Base-by-base conservation (phyloP, 1,140 invertebrate genomes). In the Zaprionus lachaisei region DNA sequence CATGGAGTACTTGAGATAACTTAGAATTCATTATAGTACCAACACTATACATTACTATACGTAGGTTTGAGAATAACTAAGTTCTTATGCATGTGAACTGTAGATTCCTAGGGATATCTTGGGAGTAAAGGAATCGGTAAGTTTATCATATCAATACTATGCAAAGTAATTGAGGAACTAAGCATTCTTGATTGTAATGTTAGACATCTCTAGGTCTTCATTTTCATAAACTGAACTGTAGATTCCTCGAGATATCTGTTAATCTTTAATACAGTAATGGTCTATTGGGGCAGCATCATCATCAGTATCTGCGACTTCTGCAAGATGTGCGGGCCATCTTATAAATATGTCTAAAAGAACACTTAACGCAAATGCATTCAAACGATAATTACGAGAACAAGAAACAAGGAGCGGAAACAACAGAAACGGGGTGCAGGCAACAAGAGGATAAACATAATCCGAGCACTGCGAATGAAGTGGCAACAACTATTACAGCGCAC, bases 331-430 rank as follows among this genome's bases (percentile, higher is more conserved):
- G 74, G 68, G 34, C 72, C 79, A 91, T 90, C 82, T 82, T 85
- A 90, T 90, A 90, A 90, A 90, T 66, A 90, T 90, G 86, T 90
- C 85, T 90, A 90, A 85, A 91, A 90, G 85, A 72, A 90, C 85
- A 90, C 85, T 90, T 90, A 90, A 82, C 70, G 70, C 82, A 85
- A 90, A 90, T 82, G 85, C 86, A 72, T 78, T 89, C 81, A 85
- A 85, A 90, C 80, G 85, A 90, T 90, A 90, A 90, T 90, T 90
- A 90, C 82, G 78, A 26, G 31, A 54, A 34, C 38, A 20, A 58
- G 31, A 17, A 38, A 54, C 47, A 76, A 49, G 55, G 15, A 72
- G n/a, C 38, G 15, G 62, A 62, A 73, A 66, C 41, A 47, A 14
- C n/a, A 9, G 41, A 17, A 47, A 0, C 5, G 44, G 44, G 56